Evolutionary conservation across 1,140 invertebrate genomes (phyloP), one percentile per base, ranked within the genome.

Genomic region (Musca domestica): DNA sequence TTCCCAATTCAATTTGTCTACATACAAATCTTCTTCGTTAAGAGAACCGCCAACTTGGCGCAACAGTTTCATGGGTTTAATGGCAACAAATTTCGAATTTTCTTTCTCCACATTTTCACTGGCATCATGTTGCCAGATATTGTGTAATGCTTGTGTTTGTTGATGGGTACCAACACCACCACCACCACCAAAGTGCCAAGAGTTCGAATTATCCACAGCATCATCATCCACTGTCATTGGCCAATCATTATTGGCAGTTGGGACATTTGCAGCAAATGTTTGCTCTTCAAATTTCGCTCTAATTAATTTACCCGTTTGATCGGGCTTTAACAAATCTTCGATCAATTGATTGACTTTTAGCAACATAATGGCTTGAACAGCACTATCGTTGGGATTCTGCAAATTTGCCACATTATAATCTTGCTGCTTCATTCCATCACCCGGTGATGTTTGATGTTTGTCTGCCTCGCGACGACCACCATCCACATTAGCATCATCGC

Each of bases 1-100:
- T 27, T 73, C 68, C 71, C 71, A 73, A 46, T 67, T 67, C n/a
- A 69, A 34, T 52, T 49, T 68, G 10, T 30, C 63, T 25, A 27
- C 20, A 63, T 64, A 22, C n/a, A 30, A 15, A 17, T 47, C n/a
- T 4, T 25, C 61, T 27, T 64, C 67, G 12, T 15, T 23, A 19
- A 63, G 46, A 17, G 58, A 63, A 12, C 27, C 25, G 15, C 61
- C 61, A 14, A 64, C 58, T 52, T 68, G 67, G 12, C 56, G 56
- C 25, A 68, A 52, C n/a, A 68, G 22, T 52, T 68, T 47, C 25
- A 68, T 51, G 20, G 67, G 67, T 41, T 68, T 47, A 20, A 61
- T 51, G 34, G 34, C 34, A 41, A 41, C 34, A 12, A 41, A 41
- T 41, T 41, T 41, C 2, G 34, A 5, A 5, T 41, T 41, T 12